Percentiles rank a stretch among this genome's conserved stretches.
Conservation (phyloP, 92 coral and sea anemone species). For the Zoanthus solanderi region DNA sequence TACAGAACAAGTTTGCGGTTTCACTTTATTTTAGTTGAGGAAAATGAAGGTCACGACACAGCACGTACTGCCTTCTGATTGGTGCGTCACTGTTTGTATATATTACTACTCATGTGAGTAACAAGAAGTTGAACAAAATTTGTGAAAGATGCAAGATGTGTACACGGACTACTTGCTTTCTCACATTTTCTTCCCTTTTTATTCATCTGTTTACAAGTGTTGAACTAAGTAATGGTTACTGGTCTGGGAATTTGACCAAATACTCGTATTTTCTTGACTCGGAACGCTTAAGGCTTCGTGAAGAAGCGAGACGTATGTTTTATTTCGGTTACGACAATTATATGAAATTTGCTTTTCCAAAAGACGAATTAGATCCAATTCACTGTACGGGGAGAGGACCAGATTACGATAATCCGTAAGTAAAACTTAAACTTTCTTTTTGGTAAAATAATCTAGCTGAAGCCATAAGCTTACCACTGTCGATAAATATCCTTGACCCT, state of each 20-base stretch:
- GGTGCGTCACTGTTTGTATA: conserved; percentile 7
- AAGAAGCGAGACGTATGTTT: conserved; percentile 90
- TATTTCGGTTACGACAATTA: conserved; percentile 94
- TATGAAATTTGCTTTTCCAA: conserved; percentile 95
- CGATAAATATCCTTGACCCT: no score
- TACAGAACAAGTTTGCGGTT: no score
- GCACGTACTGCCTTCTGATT: conserved; percentile 38
- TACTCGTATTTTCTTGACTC: conserved; percentile 81
- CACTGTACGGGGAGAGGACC: conserved; percentile 99
- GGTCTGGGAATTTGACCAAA: conserved; percentile 52
- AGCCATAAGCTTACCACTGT: background rate
- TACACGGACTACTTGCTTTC: background rate
- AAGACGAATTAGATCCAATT: conserved; percentile 95
- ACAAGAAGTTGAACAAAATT: background rate
- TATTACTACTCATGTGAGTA: background rate
- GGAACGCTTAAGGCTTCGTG: conserved; percentile 84
- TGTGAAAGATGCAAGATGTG: conserved; percentile 41
- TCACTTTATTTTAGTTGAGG: no score
- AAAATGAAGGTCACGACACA: conserved; percentile 19
- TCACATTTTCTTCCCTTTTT: conserved; percentile 9
- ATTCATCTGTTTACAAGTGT: background rate
- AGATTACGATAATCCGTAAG: conserved; percentile 91
- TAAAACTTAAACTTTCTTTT: conserved; percentile 6
- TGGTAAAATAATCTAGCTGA: background rate
- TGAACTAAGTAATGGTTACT: conserved; percentile 23